Percentiles rank a stretch among this genome's conserved stretches.
These are phyloP conservation scores for Microctonus hyperodae DNA, from an alignment of 2,888 invertebrate genomes.

Conservation along the genomic window DNA sequence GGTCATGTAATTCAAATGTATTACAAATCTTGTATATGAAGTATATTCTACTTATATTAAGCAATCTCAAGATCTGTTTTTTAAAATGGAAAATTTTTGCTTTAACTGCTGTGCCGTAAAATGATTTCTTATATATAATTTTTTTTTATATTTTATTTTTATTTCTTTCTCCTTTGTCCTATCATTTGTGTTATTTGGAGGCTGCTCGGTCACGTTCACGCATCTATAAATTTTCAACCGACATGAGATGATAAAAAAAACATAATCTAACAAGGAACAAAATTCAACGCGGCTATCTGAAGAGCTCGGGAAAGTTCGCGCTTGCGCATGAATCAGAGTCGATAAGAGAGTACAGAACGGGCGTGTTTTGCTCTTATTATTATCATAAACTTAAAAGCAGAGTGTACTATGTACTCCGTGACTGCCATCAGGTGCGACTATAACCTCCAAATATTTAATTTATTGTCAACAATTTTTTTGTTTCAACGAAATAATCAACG, in stretches of 20 bases:
- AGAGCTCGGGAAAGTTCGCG: conserved; percentile 11
- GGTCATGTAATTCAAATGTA: background rate
- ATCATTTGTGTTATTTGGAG: conserved; percentile 2
- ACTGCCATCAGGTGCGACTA: background rate
- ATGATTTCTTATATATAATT: background rate
- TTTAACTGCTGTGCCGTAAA: background rate
- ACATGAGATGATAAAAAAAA: conserved; percentile 6
- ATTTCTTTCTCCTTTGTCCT: background rate
- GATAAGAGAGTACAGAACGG: conserved; percentile 35
- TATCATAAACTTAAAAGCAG: background rate
- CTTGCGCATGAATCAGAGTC: conserved; percentile 26
- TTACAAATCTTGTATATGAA: background rate
- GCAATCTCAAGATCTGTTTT: background rate
- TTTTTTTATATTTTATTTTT: background rate
- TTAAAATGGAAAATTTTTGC: background rate
- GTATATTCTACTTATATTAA: too few relatives aligned
- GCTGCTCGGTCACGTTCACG: conserved; percentile 20
- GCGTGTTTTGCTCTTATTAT: background rate
- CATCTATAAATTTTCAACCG: background rate
- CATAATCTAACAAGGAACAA: conserved; percentile 13
- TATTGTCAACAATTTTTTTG: conserved; percentile 27
- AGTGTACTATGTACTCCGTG: background rate
- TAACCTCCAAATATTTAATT: conserved; percentile 51
- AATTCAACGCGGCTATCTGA: background rate
- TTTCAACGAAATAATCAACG: background rate